Evolutionary conservation across 2,113 vertebrate genomes (phyloP).

Genomic region (Canis aureus): DNA sequence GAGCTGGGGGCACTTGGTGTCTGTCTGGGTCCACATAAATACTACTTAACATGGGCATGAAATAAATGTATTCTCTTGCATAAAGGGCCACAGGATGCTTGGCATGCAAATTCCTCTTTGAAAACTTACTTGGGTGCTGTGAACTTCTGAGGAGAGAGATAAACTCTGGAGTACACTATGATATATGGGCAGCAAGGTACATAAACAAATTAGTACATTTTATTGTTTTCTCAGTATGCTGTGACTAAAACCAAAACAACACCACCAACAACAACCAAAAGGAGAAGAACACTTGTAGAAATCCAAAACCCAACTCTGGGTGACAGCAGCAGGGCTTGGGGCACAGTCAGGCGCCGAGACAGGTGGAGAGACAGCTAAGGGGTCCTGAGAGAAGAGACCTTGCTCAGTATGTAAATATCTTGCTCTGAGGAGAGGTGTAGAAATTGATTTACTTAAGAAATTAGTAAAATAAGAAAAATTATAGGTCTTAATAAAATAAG

Average conservation of each 20-base stretch:
- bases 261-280: background rate
- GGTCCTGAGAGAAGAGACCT: rapidly evolving
- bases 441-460: background rate
- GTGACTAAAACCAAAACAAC: background rate
- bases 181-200: background rate
- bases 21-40: background rate
- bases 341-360: rapidly evolving
- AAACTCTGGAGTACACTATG: no score
- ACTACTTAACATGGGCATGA: no score
- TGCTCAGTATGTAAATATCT: no score
- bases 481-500: background rate
- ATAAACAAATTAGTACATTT: background rate
- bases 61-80: background rate
- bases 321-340: rapidly evolving
- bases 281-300: rapidly evolving
- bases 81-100: no score
- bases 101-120: background rate
- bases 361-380: rapidly evolving
- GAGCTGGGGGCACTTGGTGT: background rate
- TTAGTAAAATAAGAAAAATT: background rate
- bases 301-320: background rate
- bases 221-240: background rate
- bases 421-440: background rate
- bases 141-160: background rate
- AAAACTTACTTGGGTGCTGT: background rate